These are phyloP conservation scores for Daubentonia madagascariensis DNA, from an alignment of 2,113 vertebrate genomes.

Conservation along the genomic window DNA sequence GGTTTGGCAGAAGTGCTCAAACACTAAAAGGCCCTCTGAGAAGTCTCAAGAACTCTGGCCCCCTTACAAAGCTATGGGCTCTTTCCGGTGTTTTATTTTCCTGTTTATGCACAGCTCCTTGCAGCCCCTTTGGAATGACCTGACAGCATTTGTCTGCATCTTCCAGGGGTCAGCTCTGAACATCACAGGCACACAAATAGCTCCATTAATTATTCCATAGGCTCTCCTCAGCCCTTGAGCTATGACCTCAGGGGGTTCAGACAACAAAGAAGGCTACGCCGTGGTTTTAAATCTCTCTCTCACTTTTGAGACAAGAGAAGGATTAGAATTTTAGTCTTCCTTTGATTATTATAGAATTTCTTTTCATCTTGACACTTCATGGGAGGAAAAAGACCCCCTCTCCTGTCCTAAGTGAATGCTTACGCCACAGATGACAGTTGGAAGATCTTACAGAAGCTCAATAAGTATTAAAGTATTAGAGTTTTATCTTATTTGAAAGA, in stretches of 20 bases:
- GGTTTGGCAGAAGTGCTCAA: background rate
- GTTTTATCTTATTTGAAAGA: slow-evolving; percentile 59
- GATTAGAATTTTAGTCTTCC: slow-evolving; percentile 57
- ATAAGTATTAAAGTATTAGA: slow-evolving; percentile 56
- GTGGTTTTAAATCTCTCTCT: background rate
- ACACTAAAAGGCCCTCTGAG: background rate
- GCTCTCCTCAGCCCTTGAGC: background rate
- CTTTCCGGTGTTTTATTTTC: background rate
- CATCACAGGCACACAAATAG: background rate
- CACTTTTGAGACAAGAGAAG: slow-evolving; percentile 39
- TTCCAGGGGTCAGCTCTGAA: background rate
- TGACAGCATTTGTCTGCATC: background rate
- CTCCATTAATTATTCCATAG: background rate
- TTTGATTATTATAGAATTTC: slow-evolving; percentile 58
- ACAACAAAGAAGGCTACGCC: background rate
- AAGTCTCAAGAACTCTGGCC: background rate
- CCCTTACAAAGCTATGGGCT: background rate
- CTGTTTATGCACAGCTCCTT: background rate
- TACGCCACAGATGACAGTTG: background rate
- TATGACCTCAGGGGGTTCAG: background rate
- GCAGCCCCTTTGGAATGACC: background rate
- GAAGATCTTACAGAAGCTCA: slow-evolving; percentile 38
- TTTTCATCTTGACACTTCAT: slow-evolving; percentile 53
- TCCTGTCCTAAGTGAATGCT: slow-evolving; percentile 29
- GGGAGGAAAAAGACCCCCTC: background rate